phyloP scores from a whole-genome alignment of 2,888 invertebrate genomes.

The Homarus gammarus region DNA sequence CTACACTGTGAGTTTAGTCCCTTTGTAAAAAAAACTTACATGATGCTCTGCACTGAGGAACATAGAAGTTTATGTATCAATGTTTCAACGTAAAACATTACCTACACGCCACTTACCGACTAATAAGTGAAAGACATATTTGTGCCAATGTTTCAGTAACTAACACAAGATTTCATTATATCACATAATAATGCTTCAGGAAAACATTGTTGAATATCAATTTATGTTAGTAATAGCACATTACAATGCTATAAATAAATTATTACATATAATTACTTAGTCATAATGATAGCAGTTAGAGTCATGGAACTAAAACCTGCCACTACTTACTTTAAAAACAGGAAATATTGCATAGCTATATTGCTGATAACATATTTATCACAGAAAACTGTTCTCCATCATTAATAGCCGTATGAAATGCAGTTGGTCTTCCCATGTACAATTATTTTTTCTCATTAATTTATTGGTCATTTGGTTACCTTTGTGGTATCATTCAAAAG shows the following conservation, averaged over 20 bases:
- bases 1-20: constrained; percentile 37
- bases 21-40: constrained; percentile 14
- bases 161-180: background rate
- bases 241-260: constrained; percentile 28
- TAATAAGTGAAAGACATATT: constrained; percentile 12
- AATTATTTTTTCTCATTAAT: constrained; percentile 16
- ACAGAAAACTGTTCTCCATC: constrained; percentile 50
- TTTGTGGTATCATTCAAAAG: background rate
- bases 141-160: constrained; percentile 14
- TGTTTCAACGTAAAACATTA: constrained; percentile 7
- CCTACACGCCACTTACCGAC: constrained; percentile 6
- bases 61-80: background rate
- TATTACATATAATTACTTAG: background rate
- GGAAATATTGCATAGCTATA: constrained; percentile 38
- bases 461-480: background rate
- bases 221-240: constrained; percentile 24
- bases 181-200: background rate
- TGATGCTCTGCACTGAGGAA: constrained; percentile 16
- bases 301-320: background rate
- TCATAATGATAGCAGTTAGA: background rate
- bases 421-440: background rate
- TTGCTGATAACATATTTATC: constrained; percentile 46
- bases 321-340: constrained; percentile 2
- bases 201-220: background rate
- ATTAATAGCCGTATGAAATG: constrained; percentile 25